Percentiles rank a stretch among this genome's conserved stretches.
Conservation (phyloP, 2,888 invertebrate species). For the Brenthis daphne region DNA sequence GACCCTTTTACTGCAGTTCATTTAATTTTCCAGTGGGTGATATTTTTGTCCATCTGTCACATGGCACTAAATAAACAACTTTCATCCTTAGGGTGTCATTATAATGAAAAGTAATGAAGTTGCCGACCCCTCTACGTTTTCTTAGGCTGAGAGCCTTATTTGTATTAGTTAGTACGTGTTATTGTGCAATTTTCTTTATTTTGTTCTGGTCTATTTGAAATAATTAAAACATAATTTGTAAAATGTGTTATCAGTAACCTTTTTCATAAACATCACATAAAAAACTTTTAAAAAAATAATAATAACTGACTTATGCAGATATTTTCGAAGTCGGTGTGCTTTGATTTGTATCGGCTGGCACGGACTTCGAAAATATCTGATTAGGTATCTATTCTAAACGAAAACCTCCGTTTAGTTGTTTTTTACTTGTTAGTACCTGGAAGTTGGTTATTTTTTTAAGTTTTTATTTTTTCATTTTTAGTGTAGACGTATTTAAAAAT, state of each 20-base stretch:
- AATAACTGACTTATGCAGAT: too few species aligned
- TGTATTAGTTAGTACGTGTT: slow-evolving; percentile 75
- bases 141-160: slow-evolving; percentile 75
- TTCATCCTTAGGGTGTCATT: slow-evolving; percentile 69
- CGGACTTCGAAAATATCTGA: too few species aligned
- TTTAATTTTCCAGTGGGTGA: slow-evolving; percentile 54
- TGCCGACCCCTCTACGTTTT: slow-evolving; percentile 66
- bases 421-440: too few species aligned
- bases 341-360: too few species aligned
- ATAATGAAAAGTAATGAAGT: slow-evolving; percentile 80
- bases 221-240: neutral
- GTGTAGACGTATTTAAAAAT: too few species aligned
- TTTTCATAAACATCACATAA: neutral
- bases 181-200: slow-evolving; percentile 47
- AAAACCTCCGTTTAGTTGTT: too few species aligned
- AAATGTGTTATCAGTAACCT: neutral
- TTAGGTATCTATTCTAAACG: too few species aligned
- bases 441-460: too few species aligned
- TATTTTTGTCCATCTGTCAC: slow-evolving; percentile 74
- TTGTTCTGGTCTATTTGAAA: slow-evolving; percentile 24
- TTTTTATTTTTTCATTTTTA: too few species aligned
- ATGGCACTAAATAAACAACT: slow-evolving; percentile 72
- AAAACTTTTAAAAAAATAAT: too few species aligned
- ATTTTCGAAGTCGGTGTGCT: too few species aligned
- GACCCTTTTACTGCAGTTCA: slow-evolving; percentile 52